These are phyloP conservation scores for Pterobdella sp. DNA, from an alignment of 2,888 invertebrate genomes.

Conservation along the genomic window DNA sequence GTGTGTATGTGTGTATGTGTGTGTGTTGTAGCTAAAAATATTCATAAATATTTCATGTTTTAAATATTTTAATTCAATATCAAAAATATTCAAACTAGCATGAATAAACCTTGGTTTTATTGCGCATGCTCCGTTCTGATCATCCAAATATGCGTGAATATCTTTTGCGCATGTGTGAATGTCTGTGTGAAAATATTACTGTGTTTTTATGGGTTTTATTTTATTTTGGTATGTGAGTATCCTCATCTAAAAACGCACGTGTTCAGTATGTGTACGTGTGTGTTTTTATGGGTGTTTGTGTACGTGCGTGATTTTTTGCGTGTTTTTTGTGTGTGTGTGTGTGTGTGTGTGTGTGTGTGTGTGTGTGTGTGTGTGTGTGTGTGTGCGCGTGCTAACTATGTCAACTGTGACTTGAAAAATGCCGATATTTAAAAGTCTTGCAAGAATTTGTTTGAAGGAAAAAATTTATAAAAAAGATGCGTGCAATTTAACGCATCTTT, in stretches of 20 bases:
- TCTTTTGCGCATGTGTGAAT: neutral
- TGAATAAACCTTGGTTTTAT: too few relatives aligned
- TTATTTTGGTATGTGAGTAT: neutral
- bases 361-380: conserved; percentile 1
- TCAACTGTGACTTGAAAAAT: neutral
- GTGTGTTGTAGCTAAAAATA: too few relatives aligned
- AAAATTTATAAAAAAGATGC: too few relatives aligned
- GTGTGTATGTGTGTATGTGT: conserved; percentile 13
- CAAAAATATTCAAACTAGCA: too few relatives aligned
- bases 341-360: conserved; percentile 1
- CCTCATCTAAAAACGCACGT: neutral
- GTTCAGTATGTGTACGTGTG: neutral
- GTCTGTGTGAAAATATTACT: neutral
- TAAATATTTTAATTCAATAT: too few relatives aligned
- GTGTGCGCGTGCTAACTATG: neutral
- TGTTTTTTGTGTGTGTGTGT: neutral
- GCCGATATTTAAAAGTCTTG: too few relatives aligned
- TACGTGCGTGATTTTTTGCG: neutral
- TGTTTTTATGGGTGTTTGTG: neutral
- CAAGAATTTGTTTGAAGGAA: too few relatives aligned
- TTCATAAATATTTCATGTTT: too few relatives aligned
- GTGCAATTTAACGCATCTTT: too few relatives aligned
- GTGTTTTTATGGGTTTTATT: neutral
- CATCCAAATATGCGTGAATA: too few relatives aligned
- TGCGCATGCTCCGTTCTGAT: too few relatives aligned